These are phyloP conservation scores for Parapsyche elsis DNA, from an alignment of 1,140 invertebrate species.

Conservation along the genomic window DNA sequence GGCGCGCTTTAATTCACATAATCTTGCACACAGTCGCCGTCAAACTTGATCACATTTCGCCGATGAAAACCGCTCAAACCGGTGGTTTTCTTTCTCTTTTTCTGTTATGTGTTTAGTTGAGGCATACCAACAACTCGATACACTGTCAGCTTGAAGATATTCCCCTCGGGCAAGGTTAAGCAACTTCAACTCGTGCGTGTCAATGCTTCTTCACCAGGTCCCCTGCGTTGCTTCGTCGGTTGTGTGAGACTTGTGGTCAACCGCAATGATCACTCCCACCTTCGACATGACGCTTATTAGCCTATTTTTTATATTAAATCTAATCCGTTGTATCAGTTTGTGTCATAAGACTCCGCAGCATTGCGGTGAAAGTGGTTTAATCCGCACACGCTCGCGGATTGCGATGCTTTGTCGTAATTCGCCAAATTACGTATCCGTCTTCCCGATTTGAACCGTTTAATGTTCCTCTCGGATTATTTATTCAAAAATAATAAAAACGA, in stretches of 20 bases:
- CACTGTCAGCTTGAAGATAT: constrained; percentile 30
- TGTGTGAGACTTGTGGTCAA: constrained; percentile 3
- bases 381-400: background rate
- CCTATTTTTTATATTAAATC: background rate
- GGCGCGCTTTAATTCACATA: too few relatives aligned
- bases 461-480: too few relatives aligned
- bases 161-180: constrained; percentile 41
- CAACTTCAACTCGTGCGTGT: constrained; percentile 41
- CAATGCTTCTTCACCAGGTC: constrained; percentile 2
- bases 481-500: too few relatives aligned
- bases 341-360: background rate
- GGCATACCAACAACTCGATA: background rate
- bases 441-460: too few relatives aligned
- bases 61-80: too few relatives aligned
- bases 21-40: too few relatives aligned
- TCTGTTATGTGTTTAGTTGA: background rate
- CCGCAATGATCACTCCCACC: constrained; percentile 12
- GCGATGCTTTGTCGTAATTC: background rate
- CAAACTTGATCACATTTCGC: background rate
- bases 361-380: constrained; percentile 2
- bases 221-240: background rate
- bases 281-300: background rate
- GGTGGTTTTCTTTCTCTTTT: background rate
- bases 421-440: too few relatives aligned
- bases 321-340: background rate